Evolutionary conservation across 2,797 vertebrate genomes (phyloP), one percentile per base, ranked within the genome.

Genomic region (Pseudocheirus occidentalis): DNA sequence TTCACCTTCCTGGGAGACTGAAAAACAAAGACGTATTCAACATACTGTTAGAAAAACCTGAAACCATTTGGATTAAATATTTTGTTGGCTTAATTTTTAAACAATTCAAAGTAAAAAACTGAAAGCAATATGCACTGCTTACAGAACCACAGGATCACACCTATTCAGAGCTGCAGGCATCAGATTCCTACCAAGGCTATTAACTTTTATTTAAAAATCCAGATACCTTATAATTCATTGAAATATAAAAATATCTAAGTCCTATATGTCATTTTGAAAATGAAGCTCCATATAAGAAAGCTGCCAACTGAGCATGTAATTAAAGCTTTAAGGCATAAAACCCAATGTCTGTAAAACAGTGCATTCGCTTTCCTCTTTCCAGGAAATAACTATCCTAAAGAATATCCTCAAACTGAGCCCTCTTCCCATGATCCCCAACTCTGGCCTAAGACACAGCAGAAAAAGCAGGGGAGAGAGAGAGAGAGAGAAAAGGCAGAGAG

Each of bases 321-420:
- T 96, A 90, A 92, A 92, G 91, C 94, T 91, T 34, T 87, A 91
- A 96, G 66, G 50, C 21, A 91, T 55, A 93, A 95, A 96, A 91
- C 87, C 62, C 93, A 93, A 93, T 91, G 95, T 54, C 94, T 94
- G 90, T 95, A 29, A 92, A 92, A 40, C 29, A 93, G 1, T 55
- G 34, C 87, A 89, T 58, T 95, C 94, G 14, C 34, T 91, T 93
- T 92, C 81, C 27, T 93, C 29, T 29, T 92, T 92, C 91, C 18
- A 81, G n/a, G 53, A 91, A 95, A 95, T 13, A 91, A 92, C 59
- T 24, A 97, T 93, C 73, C 57, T 87, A 94, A 62, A 90, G 56
- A 53, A 93, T 59, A 93, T 96, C 95, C 94, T 95, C 52, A 90
- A 95, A 81, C 58, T 94, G n/a, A 81, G n/a, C 7, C 40, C 66